phyloP scores from a whole-genome alignment of 2,113 vertebrate genomes.

The Enhydra lutris region DNA sequence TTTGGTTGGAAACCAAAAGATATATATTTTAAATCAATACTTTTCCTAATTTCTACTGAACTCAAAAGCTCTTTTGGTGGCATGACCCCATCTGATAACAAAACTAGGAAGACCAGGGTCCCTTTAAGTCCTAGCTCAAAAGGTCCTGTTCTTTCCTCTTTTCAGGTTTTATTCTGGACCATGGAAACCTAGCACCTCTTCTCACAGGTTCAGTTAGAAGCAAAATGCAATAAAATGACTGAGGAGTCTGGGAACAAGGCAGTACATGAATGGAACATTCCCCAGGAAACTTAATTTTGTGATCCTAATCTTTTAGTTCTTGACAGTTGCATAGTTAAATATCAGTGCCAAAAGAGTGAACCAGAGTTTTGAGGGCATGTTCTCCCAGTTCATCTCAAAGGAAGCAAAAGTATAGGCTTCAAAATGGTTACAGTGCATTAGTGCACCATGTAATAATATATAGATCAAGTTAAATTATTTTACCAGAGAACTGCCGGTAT shows the following conservation, averaged over 20 bases:
- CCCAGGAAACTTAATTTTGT: constrained; percentile 39
- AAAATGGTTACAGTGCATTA: neutral
- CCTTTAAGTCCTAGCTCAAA: neutral
- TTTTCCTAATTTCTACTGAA: neutral
- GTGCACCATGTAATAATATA: neutral
- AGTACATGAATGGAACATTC: neutral
- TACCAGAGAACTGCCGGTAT: neutral
- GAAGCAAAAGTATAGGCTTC: constrained; percentile 34
- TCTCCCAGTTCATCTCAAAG: constrained; percentile 14
- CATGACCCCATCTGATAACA: neutral
- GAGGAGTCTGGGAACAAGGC: neutral
- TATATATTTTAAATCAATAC: neutral
- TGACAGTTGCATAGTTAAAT: constrained; percentile 26
- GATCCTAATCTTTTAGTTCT: constrained; percentile 35
- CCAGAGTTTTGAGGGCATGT: neutral
- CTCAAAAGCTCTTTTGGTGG: neutral
- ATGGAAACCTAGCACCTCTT: neutral
- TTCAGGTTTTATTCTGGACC: neutral
- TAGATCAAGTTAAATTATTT: constrained; percentile 10
- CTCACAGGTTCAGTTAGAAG: neutral
- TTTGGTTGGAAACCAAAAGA: neutral
- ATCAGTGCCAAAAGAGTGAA: neutral
- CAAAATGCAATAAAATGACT: neutral
- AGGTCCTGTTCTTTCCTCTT: neutral
- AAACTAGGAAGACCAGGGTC: neutral